Conservation (phyloP, 2,888 invertebrate genomes). For the Sipha maydis region DNA sequence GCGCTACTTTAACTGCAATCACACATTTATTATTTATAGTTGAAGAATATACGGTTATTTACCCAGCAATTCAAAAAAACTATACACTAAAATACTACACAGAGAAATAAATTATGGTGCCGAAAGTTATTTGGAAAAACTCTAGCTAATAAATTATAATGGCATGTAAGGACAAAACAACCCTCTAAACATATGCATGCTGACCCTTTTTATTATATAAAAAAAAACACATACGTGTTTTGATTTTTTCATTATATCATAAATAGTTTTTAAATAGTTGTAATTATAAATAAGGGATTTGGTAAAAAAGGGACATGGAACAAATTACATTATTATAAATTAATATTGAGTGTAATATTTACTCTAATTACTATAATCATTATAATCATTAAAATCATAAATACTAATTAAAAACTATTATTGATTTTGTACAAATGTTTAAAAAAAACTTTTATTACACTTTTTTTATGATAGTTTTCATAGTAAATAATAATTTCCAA, state of each 20-base stretch:
- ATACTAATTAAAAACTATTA: slow-evolving; percentile 52
- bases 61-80: slow-evolving; percentile 26
- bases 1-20: slow-evolving; percentile 57
- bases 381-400: slow-evolving; percentile 55
- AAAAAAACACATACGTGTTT: slow-evolving; percentile 52
- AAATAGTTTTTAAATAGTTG: slow-evolving; percentile 47
- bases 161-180: slow-evolving; percentile 57
- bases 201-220: slow-evolving; percentile 57
- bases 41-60: slow-evolving; percentile 35
- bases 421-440: slow-evolving; percentile 32
- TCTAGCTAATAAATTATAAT: slow-evolving; percentile 56
- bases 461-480: not conserved
- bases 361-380: slow-evolving; percentile 15
- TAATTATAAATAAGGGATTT: slow-evolving; percentile 53
- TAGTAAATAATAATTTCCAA: no score
- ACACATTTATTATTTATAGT: slow-evolving; percentile 60
- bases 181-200: slow-evolving; percentile 59
- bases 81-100: slow-evolving; percentile 32
- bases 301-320: slow-evolving; percentile 45
- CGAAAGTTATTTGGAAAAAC: slow-evolving; percentile 58
- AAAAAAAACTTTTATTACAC: slow-evolving; percentile 27
- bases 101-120: slow-evolving; percentile 50
- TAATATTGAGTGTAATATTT: not conserved
- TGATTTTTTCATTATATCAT: slow-evolving; percentile 35
- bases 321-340: slow-evolving; percentile 45